phyloP scores from a whole-genome alignment of 2,888 invertebrate genomes.

The Troides aeacus region DNA sequence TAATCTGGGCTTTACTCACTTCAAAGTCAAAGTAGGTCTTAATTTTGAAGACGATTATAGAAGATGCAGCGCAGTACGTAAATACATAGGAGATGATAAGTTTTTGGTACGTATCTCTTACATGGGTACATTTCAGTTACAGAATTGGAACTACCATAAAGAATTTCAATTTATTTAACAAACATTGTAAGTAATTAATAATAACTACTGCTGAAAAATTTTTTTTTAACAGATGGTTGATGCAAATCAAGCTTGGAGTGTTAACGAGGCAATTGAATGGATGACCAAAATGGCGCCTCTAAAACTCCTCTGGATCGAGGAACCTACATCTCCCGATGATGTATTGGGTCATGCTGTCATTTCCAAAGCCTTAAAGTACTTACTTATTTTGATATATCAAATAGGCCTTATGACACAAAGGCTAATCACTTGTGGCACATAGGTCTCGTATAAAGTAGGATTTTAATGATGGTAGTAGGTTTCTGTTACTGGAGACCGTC shows the following conservation, averaged over 20 bases:
- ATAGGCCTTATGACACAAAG: no score
- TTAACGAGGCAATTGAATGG: slow-evolving; percentile 91
- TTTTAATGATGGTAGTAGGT: no score
- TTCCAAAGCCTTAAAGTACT: slow-evolving; percentile 82
- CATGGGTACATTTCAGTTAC: neutral
- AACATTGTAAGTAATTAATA: no score
- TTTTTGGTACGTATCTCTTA: slow-evolving; percentile 79
- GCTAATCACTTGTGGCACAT: no score
- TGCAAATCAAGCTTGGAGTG: slow-evolving; percentile 94
- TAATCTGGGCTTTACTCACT: slow-evolving; percentile 87
- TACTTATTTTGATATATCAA: no score
- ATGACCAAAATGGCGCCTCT: slow-evolving; percentile 87
- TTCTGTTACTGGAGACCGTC: no score
- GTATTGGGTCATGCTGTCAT: slow-evolving; percentile 91
- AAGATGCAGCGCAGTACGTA: slow-evolving; percentile 86
- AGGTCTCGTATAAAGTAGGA: no score
- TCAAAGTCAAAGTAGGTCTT: slow-evolving; percentile 95
- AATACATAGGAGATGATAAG: slow-evolving; percentile 87
- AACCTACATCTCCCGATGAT: slow-evolving; percentile 96
- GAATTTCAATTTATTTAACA: neutral
- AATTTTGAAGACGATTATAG: slow-evolving; percentile 87
- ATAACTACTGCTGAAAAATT: neutral
- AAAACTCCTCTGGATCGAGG: slow-evolving; percentile 93
- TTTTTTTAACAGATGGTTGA: slow-evolving; percentile 85
- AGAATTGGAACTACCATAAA: neutral